phyloP scores from a whole-genome alignment of 2,797 vertebrate species.

The Mycteria americana region DNA sequence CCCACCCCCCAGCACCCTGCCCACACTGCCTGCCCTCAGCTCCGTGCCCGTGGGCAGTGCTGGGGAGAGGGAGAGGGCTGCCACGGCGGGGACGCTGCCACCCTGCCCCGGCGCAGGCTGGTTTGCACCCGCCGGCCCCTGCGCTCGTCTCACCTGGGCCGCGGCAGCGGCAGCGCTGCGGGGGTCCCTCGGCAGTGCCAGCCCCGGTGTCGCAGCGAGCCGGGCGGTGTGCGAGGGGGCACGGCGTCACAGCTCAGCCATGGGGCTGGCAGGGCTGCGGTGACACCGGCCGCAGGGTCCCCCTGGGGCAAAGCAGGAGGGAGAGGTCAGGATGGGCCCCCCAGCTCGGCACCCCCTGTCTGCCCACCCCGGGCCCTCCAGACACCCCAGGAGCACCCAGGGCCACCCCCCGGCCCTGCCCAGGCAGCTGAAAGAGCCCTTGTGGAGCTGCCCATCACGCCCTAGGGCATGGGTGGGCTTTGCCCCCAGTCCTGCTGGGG shows the following conservation, averaged over 20 bases:
- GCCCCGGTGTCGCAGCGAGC: fast-evolving
- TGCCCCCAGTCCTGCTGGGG: not conserved
- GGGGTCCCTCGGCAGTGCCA: not conserved
- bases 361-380: not conserved
- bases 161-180: fast-evolving
- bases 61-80: not conserved
- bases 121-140: fast-evolving
- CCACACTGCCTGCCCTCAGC: not conserved
- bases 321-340: not conserved
- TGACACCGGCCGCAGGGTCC: fast-evolving
- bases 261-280: not conserved
- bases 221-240: fast-evolving
- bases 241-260: not conserved
- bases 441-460: not conserved
- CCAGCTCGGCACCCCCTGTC: not conserved
- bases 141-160: not conserved
- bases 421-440: not conserved
- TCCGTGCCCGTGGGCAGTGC: fast-evolving
- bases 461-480: not conserved
- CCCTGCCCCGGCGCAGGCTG: not conserved
- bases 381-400: not conserved
- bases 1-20: not conserved
- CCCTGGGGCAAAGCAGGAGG: not conserved
- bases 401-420: fast-evolving
- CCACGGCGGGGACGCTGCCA: not conserved